Evolutionary conservation across 2,888 invertebrate species (phyloP).

Genomic region (Odontothrips loti): DNA sequence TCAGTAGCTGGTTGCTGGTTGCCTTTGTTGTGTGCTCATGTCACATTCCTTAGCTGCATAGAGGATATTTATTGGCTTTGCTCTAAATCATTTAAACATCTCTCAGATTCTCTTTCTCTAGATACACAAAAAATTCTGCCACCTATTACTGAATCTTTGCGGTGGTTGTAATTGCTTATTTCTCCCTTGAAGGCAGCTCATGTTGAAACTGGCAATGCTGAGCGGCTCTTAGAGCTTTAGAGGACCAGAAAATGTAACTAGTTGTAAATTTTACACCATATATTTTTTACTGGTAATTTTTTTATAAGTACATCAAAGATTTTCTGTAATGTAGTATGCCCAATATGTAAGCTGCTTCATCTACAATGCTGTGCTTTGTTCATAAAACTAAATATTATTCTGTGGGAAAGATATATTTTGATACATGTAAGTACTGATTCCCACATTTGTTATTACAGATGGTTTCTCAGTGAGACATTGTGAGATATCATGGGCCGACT

Average conservation of each 20-base stretch:
- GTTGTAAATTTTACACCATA: background rate
- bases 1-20: too few species aligned
- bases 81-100: too few species aligned
- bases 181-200: background rate
- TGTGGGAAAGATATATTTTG: conserved; percentile 11
- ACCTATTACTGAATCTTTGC: too few species aligned
- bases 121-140: too few species aligned
- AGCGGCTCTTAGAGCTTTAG: background rate
- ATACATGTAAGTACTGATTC: background rate
- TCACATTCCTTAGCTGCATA: too few species aligned
- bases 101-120: too few species aligned
- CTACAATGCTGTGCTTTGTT: background rate
- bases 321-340: conserved; percentile 9
- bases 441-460: background rate
- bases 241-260: conserved; percentile 18
- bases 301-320: background rate
- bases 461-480: too few species aligned
- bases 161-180: too few species aligned
- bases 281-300: conserved; percentile 16
- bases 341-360: background rate
- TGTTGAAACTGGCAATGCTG: background rate
- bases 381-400: background rate
- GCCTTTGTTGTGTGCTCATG: too few species aligned
- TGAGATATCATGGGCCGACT: background rate
- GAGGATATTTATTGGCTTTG: too few species aligned